A percentile compares a stretch with the other conserved stretches of the same genome.
Conservation (phyloP, 2,888 invertebrate species). For the Nomada hirtipes region DNA sequence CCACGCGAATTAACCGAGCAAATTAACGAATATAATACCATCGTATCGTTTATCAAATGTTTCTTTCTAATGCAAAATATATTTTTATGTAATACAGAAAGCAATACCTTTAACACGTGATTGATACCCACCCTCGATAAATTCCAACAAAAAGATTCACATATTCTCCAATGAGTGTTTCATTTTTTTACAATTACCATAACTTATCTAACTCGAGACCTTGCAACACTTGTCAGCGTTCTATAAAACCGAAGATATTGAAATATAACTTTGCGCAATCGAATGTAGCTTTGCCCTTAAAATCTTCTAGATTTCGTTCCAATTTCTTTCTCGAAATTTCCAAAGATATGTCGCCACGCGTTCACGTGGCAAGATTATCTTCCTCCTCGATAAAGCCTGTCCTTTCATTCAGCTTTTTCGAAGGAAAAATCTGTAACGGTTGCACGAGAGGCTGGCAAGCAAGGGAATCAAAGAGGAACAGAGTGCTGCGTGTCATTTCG, state of each 20-base stretch:
- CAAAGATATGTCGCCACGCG: background rate
- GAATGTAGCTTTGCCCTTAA: background rate
- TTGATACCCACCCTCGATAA: too few species aligned
- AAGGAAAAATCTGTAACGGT: background rate
- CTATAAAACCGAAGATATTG: too few species aligned
- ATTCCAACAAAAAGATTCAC: background rate
- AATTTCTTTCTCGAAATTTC: background rate
- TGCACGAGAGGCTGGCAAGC: conserved; percentile 1
- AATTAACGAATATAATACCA: background rate
- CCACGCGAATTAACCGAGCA: background rate
- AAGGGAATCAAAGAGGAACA: conserved; percentile 40
- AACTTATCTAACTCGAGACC: too few species aligned
- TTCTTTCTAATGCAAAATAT: too few species aligned
- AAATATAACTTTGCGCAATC: background rate
- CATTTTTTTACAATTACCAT: too few species aligned
- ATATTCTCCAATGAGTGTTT: background rate
- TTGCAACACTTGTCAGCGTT: too few species aligned
- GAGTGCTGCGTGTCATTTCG: conserved; percentile 53
- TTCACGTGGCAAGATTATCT: conserved; percentile 3
- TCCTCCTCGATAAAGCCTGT: conserved; percentile 22
- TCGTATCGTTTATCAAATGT: too few species aligned
- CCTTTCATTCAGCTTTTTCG: conserved; percentile 39
- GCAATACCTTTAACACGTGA: too few species aligned
- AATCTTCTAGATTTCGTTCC: background rate
- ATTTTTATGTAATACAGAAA: too few species aligned